Evolutionary conservation across 30 jellyfish, hydroid and myxozoan species (phyloP), one percentile per base, ranked within the genome.

Genomic region (Pelagia noctiluca): DNA sequence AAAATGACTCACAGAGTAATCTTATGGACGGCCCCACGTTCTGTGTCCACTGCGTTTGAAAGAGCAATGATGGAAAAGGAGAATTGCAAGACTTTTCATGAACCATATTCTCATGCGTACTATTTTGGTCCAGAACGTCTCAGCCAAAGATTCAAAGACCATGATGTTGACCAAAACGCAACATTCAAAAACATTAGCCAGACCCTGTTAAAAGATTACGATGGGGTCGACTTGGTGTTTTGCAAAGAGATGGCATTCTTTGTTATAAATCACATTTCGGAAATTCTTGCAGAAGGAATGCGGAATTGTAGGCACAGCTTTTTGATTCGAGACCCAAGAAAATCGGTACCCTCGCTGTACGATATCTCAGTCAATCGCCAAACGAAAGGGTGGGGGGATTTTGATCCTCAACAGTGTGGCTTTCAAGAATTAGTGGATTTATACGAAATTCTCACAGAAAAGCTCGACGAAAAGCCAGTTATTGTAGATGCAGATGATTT

Each of bases 31-130:
- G 89, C 97, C 7, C 97, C 98, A 22, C 65, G 98, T 22, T 86
- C 97, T 69, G 86, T 87, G 18, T 86, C 97, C 24, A 92, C 98
- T 3, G 98, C 98, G 1, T 92, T 92, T 61, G 98, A 92, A 68
- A 78, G 97, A 11, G 86, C 97, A 5, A 67, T 92, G 22, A 86
- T 86, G 95, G 97, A 92, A 38, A 63, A 86, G 35, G 78, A 92
- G 29, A 81, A 85, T 77, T 37, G 89, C 69, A 87, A 92, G 33
- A 50, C 82, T 25, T 63, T 92, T 32, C 98, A 92, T 50, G 97
- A 92, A 89, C 98, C 98, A 3, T 92, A 34, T 65, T 79, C 90
- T 0, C 34, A 83, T 70, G 80, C 96, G 5, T 92, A 86, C 71
- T 80, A 92, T 57, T 87, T 80, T 77, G 98, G 98, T 1, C 95